Conservation (phyloP, 2,888 invertebrate genomes). For the Pterobdella sp. region DNA sequence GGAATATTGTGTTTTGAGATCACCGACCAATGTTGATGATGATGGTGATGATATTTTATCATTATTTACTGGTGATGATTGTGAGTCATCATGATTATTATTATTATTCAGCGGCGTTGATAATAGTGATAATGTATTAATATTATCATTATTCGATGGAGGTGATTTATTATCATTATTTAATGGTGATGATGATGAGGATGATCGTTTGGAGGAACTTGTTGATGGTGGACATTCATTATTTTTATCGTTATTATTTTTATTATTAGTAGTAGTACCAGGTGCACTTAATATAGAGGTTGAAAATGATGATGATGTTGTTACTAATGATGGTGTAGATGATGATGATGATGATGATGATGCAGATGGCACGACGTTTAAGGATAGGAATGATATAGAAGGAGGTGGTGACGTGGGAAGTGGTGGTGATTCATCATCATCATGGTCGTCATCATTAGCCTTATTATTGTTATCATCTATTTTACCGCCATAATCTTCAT, state of each 20-base stretch:
- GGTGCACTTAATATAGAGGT: not conserved
- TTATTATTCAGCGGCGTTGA: too few relatives aligned
- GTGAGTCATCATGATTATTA: too few relatives aligned
- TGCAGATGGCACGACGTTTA: not conserved
- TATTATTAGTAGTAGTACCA: not conserved
- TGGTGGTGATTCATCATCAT: not conserved
- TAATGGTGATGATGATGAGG: not conserved
- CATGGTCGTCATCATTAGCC: conserved; percentile 5
- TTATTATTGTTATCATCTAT: too few relatives aligned
- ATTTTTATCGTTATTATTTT: too few relatives aligned
- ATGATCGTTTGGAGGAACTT: not conserved
- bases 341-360: not conserved
- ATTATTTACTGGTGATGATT: not conserved
- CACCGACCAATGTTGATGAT: not conserved
- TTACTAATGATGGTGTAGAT: not conserved
- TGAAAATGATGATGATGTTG: not conserved
- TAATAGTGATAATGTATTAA: too few relatives aligned
- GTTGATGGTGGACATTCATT: not conserved
- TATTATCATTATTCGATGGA: not conserved
- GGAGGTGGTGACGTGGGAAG: conserved; percentile 9
- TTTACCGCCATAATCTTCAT: too few relatives aligned
- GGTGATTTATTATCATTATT: not conserved
- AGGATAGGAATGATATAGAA: not conserved
- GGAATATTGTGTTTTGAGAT: conserved; percentile 3
- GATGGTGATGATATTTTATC: not conserved